Evolutionary conservation across 1,140 invertebrate genomes (phyloP), one percentile per base, ranked within the genome.

Genomic region (Drosophila subobscura): DNA sequence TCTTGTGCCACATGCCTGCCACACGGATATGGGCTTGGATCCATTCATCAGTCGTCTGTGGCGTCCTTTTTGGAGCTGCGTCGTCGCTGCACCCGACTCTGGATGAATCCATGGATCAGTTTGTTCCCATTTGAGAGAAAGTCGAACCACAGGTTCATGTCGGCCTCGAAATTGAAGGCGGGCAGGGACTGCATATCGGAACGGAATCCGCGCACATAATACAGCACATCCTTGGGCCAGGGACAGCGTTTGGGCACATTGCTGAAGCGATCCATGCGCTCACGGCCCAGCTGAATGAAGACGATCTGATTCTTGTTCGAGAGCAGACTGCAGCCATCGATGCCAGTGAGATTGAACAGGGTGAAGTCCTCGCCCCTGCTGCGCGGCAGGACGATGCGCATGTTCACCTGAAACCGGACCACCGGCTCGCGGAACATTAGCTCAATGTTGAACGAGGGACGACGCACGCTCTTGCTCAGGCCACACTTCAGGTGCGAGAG

Each of bases 241-340:
- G 71, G 77, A 61, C 74, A 86, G 0, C 57, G 56, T 29, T 68
- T 60, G 14, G 70, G 68, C 0, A 78, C 23, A 49, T 79, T 79
- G 10, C 67, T 65, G 7, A 63, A 77, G 0, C 46, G 58, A 20
- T 77, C 60, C 56, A 83, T 55, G 4, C 59, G 61, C 37, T 52
- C 50, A n/a, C 73, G 70, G 14, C 77, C 73, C 44, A 74, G 16
- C 16, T 77, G 54, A 12, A 79, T 56, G 5, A 88, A 64, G 14
- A 66, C 55, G 53, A 78, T 77, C 53, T 80, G 77, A 40, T 85
- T 80, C 50, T 75, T 72, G 37, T 85, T 86, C 12, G 68, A 66
- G 4, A 81, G 65, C 41, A 86, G 27, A 41, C 61, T 61, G 45
- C 76, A 86, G 0, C 76, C 78, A 64, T 83, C 72, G 42, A 86